These are phyloP conservation scores for Acrocephalus scirpaceus DNA, from an alignment of 2,797 vertebrate genomes.

Conservation along the genomic window DNA sequence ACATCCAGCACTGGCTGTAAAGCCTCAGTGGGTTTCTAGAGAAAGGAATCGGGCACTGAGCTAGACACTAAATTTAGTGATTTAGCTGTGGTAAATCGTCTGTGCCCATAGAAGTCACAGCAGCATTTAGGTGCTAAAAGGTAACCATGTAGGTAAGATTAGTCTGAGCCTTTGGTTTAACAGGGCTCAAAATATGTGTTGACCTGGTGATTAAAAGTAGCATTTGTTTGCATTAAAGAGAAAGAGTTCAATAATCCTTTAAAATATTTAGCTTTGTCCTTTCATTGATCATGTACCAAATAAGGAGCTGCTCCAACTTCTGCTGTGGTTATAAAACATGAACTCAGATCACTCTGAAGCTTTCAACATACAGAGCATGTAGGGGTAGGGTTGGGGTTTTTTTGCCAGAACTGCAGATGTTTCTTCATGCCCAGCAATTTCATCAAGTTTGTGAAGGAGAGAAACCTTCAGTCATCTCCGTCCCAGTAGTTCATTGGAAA, in stretches of 20 bases:
- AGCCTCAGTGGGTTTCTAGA: not conserved
- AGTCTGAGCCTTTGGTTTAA: not conserved
- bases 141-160: not conserved
- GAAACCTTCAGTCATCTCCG: not conserved
- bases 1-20: not conserved
- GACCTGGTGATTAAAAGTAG: not conserved
- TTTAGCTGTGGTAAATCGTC: not conserved
- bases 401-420: not conserved
- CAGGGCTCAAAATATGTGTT: not conserved
- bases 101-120: not conserved
- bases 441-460: constrained; percentile 6
- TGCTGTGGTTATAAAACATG: not conserved
- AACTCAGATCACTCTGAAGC: not conserved
- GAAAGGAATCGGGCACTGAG: not conserved
- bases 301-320: not conserved
- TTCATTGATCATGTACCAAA: not conserved
- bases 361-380: not conserved
- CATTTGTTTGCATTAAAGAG: not conserved
- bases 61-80: not conserved
- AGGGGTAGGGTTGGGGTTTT: not conserved
- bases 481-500: constrained; percentile 45
- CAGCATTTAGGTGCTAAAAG: not conserved
- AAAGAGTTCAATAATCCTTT: not conserved
- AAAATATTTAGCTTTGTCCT: not conserved
- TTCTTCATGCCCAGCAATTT: not conserved